phyloP scores from a whole-genome alignment of 2,797 vertebrate species.

The Capromys pilorides region DNA sequence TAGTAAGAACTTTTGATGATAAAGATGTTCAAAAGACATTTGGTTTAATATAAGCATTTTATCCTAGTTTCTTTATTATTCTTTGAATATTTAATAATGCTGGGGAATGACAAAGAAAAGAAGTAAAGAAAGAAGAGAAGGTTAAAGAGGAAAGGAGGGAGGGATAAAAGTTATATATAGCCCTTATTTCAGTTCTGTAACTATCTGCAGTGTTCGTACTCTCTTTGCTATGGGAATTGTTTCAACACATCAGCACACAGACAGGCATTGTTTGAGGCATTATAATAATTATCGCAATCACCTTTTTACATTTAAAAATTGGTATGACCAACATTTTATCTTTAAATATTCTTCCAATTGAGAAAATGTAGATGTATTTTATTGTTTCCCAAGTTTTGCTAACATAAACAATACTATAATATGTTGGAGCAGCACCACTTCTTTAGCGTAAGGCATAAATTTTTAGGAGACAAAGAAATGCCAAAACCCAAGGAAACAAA shows the following conservation, averaged over 20 bases:
- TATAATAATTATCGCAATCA: neutral
- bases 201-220: neutral
- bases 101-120: neutral
- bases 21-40: neutral
- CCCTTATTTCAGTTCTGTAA: neutral
- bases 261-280: neutral
- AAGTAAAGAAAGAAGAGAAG: neutral
- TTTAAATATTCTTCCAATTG: neutral
- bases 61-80: slow-evolving; percentile 23
- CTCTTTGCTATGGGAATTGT: neutral
- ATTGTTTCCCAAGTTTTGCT: slow-evolving; percentile 28
- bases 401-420: slow-evolving; percentile 11
- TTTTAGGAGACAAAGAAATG: neutral
- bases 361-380: neutral
- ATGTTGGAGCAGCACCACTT: neutral
- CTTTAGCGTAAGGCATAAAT: neutral
- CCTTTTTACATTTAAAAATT: neutral
- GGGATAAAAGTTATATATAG: neutral
- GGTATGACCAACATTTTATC: neutral
- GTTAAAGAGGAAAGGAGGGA: neutral
- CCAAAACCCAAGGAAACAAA: neutral
- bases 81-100: slow-evolving; percentile 2
- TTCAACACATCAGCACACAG: neutral
- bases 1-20: neutral
- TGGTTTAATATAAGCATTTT: neutral